Percentiles rank a stretch among this genome's conserved stretches.
Evolutionary conservation across 2,797 vertebrate species (phyloP).

Genomic region (Hoplostethus atlanticus): DNA sequence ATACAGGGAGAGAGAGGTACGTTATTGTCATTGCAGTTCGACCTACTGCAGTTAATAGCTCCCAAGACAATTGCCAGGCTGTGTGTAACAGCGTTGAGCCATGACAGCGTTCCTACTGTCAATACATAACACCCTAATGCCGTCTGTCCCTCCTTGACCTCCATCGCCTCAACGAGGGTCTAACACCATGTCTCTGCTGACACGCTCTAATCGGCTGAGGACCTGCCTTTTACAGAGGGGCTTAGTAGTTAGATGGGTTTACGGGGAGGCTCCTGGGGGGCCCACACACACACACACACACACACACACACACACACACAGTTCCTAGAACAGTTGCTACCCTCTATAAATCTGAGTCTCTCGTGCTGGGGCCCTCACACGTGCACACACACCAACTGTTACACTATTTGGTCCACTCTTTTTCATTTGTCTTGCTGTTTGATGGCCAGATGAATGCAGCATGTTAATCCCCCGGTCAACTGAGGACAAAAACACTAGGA

Average conservation of each 20-base stretch:
- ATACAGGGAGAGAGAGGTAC: not conserved
- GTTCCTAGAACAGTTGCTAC: no score
- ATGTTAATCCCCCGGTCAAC: not conserved
- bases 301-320: slow-evolving; percentile 5
- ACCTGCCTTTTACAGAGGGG: slow-evolving; percentile 48
- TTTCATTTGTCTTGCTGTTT: slow-evolving; percentile 15
- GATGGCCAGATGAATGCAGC: slow-evolving; percentile 6
- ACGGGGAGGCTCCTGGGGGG: slow-evolving; percentile 23
- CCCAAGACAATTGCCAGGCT: not conserved
- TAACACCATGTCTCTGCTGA: slow-evolving; percentile 17
- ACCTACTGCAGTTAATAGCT: not conserved
- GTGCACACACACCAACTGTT: not conserved
- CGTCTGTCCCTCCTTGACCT: slow-evolving; percentile 28
- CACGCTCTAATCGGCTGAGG: slow-evolving; percentile 54
- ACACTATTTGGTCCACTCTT: not conserved
- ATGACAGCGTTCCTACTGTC: slow-evolving; percentile 2
- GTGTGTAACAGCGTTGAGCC: slow-evolving; percentile 5
- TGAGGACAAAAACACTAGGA: slow-evolving; percentile 1
- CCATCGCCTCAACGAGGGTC: slow-evolving; percentile 4
- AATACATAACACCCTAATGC: slow-evolving; percentile 3
- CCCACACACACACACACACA: slow-evolving; percentile 6
- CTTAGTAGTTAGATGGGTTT: slow-evolving; percentile 64
- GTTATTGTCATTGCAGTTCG: not conserved
- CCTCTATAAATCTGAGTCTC: not conserved
- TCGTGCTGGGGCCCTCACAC: not conserved